Conservation (phyloP, 2,888 invertebrate genomes). For the Oscheius sp. region DNA sequence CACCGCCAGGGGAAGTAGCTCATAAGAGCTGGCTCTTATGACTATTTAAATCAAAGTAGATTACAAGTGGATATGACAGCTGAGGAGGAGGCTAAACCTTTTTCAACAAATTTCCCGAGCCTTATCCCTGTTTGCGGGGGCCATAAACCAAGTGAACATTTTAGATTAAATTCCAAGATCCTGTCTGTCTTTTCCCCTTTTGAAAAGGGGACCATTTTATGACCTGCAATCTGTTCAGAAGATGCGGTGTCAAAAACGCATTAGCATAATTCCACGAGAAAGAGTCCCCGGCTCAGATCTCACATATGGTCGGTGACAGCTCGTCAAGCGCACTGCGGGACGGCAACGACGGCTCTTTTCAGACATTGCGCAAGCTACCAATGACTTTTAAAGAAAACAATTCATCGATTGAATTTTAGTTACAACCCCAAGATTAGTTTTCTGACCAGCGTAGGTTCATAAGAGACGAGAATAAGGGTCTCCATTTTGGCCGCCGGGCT, state of each 20-base stretch:
- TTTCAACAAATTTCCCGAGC: no score
- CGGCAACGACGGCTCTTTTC: constrained; percentile 20
- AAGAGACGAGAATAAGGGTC: constrained; percentile 12
- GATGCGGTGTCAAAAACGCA: background rate
- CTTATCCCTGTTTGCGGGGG: no score
- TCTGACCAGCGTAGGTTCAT: background rate
- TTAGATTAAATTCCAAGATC: background rate
- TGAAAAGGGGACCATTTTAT: background rate
- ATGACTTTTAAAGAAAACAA: background rate
- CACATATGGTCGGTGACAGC: constrained; percentile 36
- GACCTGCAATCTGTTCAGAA: constrained; percentile 14
- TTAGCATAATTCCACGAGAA: constrained; percentile 32
- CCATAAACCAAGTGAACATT: no score
- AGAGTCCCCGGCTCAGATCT: constrained; percentile 10
- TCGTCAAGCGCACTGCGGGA: constrained; percentile 35
- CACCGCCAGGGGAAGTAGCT: constrained; percentile 29
- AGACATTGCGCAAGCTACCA: constrained; percentile 23
- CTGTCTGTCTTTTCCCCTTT: background rate
- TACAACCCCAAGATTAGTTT: background rate
- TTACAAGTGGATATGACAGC: no score
- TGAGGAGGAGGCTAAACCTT: no score
- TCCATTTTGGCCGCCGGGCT: constrained; percentile 23
- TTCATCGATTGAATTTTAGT: background rate
- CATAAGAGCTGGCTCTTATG: background rate
- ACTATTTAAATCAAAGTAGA: background rate